Evolutionary conservation across 2,797 vertebrate species (phyloP).

Genomic region (Myiotriccus ornatus): DNA sequence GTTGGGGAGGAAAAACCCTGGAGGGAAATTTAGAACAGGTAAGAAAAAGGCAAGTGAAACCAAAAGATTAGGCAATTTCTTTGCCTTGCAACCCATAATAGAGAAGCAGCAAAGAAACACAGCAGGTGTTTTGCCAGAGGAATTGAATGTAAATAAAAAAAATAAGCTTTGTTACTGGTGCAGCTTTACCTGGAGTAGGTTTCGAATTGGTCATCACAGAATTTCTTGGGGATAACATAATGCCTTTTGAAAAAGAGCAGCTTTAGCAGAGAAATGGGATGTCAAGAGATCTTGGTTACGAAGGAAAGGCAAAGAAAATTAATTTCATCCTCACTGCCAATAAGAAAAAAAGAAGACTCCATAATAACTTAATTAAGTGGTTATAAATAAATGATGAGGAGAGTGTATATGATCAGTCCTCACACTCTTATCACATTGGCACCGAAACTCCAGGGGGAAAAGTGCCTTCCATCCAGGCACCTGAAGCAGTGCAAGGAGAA

Average conservation of each 20-base stretch:
- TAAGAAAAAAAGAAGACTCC: neutral
- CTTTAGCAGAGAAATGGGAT: neutral
- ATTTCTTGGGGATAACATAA: neutral
- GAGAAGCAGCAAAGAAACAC: neutral
- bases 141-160: neutral
- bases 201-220: neutral
- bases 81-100: neutral
- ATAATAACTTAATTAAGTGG: constrained; percentile 61
- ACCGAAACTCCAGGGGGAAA: constrained; percentile 27
- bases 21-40: neutral
- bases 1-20: neutral
- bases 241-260: neutral
- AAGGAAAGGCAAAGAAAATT: constrained; percentile 39
- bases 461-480: neutral
- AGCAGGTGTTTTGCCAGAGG: neutral
- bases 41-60: neutral
- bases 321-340: constrained; percentile 27
- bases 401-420: constrained; percentile 28
- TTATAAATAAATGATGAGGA: constrained; percentile 40
- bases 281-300: constrained; percentile 23
- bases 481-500: neutral
- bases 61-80: neutral
- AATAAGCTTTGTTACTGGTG: neutral
- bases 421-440: constrained; percentile 9
- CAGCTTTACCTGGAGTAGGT: neutral